Evolutionary conservation across 2,888 invertebrate species (phyloP).

Genomic region (Diarsia rubi): DNA sequence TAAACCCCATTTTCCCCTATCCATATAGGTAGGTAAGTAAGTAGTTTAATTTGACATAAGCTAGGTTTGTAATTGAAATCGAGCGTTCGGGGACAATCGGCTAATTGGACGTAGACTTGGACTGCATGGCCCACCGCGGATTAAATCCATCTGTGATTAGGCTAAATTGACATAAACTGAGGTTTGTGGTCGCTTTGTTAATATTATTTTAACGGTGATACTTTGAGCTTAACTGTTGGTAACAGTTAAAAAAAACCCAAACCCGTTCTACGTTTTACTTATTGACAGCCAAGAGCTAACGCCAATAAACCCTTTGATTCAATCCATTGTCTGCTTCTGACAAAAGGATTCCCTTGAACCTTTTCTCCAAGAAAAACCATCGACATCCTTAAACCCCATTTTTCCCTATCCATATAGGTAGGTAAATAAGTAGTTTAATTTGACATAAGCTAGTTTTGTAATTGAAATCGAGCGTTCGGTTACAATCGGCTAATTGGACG

Average conservation of each 20-base stretch:
- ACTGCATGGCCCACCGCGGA: slow-evolving; percentile 54
- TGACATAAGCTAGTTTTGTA: slow-evolving; percentile 63
- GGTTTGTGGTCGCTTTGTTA: slow-evolving; percentile 65
- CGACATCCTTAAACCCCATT: slow-evolving; percentile 7
- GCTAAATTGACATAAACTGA: slow-evolving; percentile 55
- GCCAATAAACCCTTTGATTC: slow-evolving; percentile 17
- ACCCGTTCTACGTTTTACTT: not conserved
- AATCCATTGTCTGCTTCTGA: slow-evolving; percentile 25
- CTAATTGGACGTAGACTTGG: slow-evolving; percentile 58
- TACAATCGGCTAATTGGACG: slow-evolving; percentile 66
- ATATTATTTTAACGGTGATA: slow-evolving; percentile 29
- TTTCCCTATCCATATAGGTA: slow-evolving; percentile 13
- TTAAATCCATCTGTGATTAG: slow-evolving; percentile 61
- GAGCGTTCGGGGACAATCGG: slow-evolving; percentile 64
- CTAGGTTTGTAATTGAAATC: slow-evolving; percentile 66
- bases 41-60: slow-evolving; percentile 63
- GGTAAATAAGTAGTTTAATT: slow-evolving; percentile 52
- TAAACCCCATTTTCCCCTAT: slow-evolving; percentile 11
- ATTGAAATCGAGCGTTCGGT: slow-evolving; percentile 67
- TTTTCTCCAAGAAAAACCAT: slow-evolving; percentile 46
- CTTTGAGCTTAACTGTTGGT: too few species aligned
- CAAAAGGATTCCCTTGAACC: slow-evolving; percentile 52
- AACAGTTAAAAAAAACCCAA: slow-evolving; percentile 33
- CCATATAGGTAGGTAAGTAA: slow-evolving; percentile 10
- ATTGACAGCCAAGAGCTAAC: slow-evolving; percentile 3